Conservation (phyloP, 2,113 vertebrate species). For the Pycnonotus jocosus region DNA sequence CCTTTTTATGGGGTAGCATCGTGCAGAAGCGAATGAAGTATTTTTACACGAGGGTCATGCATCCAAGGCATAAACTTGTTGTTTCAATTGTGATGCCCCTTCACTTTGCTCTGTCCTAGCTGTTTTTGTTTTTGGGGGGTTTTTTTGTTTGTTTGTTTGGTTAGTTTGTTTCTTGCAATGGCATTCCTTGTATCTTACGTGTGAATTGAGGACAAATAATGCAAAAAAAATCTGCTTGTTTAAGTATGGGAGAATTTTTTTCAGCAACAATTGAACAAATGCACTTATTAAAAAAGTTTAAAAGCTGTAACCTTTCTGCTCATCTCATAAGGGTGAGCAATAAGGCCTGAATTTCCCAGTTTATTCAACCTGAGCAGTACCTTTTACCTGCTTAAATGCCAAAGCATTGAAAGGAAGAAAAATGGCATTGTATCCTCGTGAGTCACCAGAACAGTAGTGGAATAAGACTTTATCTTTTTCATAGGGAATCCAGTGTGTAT, state of each 20-base stretch:
- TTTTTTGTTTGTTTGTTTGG: neutral
- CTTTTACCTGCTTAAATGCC: neutral
- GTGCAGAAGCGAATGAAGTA: neutral
- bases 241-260: neutral
- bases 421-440: neutral
- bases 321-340: neutral
- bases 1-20: neutral
- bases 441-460: neutral
- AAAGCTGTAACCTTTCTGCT: neutral
- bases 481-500: neutral
- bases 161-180: neutral
- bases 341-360: neutral
- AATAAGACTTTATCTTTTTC: neutral
- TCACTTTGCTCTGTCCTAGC: neutral
- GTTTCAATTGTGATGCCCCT: neutral
- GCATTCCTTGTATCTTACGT: neutral
- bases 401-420: neutral
- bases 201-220: neutral
- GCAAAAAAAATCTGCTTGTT: neutral
- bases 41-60: neutral
- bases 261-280: neutral
- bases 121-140: neutral
- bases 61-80: neutral
- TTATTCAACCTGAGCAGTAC: neutral
- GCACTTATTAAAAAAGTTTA: neutral